Base-by-base conservation (phyloP, 2,797 vertebrate genomes). In the Scleropages formosus region DNA sequence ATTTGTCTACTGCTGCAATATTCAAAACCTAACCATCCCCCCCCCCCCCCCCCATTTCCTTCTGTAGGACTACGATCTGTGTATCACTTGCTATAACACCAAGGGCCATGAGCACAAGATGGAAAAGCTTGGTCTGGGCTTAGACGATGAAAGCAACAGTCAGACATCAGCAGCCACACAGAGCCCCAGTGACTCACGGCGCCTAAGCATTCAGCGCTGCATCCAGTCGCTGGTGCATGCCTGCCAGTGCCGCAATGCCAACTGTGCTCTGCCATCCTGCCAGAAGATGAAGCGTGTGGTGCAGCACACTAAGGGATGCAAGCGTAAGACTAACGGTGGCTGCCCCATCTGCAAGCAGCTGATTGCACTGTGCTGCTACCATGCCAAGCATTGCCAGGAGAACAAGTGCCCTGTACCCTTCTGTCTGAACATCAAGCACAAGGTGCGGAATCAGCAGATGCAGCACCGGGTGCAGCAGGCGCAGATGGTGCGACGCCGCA, bases 211-310 rank as follows among this genome's bases (percentile, higher is more conserved):
- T 82, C 97, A 99, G 88, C 95, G 96, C 81, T 99, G 97, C 80
- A 99, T 99, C 90, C 97, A 98, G 91, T 99, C 97, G 0, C 91
- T 99, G 74, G 97, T 99, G 68, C 97, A 99, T 0, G 96, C 97
- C 75, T 99, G 97, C 87, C 97, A 99, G 92, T 99, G 97, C 75
- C 95, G 96, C 74, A 99, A 98, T 0, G 97, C 97, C 82, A 99
- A 98, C 88, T 99, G 97, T 87, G 97, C 96, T 0, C 90, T 98
- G 89, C 96, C 96, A 0, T 99, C 97, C 84, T 98, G 97, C 82
- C 96, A 98, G 93, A 99, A 98, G 92, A 99, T 98, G 97, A 99
- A 98, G 82, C 93, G 96, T 0, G 96, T 99, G 0, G 97, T 99
- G 70, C 97, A 98, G 49, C 97, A 99, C 85, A 99, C 97, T 69